Conservation (phyloP, 2,888 invertebrate species). For the Altica lythri region DNA sequence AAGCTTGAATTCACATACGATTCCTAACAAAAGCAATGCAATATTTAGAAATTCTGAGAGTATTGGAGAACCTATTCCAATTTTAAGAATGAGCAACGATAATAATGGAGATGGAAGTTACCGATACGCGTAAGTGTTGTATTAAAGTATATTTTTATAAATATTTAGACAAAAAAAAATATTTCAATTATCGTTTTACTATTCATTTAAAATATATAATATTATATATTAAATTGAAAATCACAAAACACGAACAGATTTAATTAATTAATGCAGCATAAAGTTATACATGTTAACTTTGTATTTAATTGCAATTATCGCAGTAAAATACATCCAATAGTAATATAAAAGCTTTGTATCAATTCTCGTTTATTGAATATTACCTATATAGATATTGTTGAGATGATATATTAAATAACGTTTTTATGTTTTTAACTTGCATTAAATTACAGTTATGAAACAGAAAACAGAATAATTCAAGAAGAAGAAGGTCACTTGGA, state of each 20-base stretch:
- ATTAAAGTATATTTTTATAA: neutral
- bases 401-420: too few relatives aligned
- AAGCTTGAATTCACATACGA: too few relatives aligned
- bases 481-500: conserved; percentile 68
- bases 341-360: too few relatives aligned
- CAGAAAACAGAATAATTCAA: conserved; percentile 57
- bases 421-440: neutral
- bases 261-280: too few relatives aligned
- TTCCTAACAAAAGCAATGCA: too few relatives aligned
- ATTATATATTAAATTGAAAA: too few relatives aligned
- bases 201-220: neutral
- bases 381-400: too few relatives aligned
- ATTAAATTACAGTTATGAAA: conserved; percentile 75
- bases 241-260: too few relatives aligned
- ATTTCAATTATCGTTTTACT: neutral
- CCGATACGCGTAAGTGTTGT: conserved; percentile 60
- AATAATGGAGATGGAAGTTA: conserved; percentile 64
- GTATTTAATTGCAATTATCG: too few relatives aligned
- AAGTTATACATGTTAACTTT: too few relatives aligned
- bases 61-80: conserved; percentile 62
- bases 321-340: too few relatives aligned
- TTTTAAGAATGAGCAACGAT: conserved; percentile 61
- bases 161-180: neutral
- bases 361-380: too few relatives aligned
- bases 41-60: conserved; percentile 4